Conservation (phyloP, 2,797 vertebrate species). For the Eulemur mongoz region DNA sequence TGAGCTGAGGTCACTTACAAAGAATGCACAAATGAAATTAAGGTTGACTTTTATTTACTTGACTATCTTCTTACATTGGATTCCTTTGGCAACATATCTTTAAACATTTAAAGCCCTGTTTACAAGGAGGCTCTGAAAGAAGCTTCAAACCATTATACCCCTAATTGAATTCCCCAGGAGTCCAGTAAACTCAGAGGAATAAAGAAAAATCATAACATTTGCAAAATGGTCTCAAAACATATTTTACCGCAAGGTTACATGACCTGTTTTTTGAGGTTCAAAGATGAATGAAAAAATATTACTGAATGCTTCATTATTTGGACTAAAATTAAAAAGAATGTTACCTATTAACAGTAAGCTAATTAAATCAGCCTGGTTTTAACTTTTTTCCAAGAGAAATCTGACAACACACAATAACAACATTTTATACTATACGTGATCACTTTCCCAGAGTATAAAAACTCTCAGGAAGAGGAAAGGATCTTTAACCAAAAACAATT, state of each 20-base stretch:
- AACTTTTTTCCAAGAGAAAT: slow-evolving; percentile 70
- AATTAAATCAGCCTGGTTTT: slow-evolving; percentile 82
- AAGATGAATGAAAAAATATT: slow-evolving; percentile 82
- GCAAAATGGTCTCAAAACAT: slow-evolving; percentile 87
- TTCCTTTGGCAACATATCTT: slow-evolving; percentile 88
- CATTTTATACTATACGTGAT: slow-evolving; percentile 38
- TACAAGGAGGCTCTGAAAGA: slow-evolving; percentile 88
- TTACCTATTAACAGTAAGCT: slow-evolving; percentile 77
- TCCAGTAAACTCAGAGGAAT: slow-evolving; percentile 87
- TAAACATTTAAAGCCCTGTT: slow-evolving; percentile 90
- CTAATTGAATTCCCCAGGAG: slow-evolving; percentile 90
- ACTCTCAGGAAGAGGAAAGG: slow-evolving; percentile 64
- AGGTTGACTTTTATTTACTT: slow-evolving; percentile 89
- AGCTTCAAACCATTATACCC: slow-evolving; percentile 89
- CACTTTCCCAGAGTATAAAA: slow-evolving; percentile 72
- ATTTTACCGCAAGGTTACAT: slow-evolving; percentile 86
- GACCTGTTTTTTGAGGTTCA: slow-evolving; percentile 82
- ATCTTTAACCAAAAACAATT: slow-evolving; percentile 60
- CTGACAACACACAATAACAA: slow-evolving; percentile 36
- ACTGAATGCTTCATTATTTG: slow-evolving; percentile 83
- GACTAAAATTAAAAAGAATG: slow-evolving; percentile 81
- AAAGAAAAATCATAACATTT: slow-evolving; percentile 88
- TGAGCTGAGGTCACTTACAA: slow-evolving; percentile 86
- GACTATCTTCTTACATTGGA: slow-evolving; percentile 88
- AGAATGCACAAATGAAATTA: slow-evolving; percentile 87